Conservation (phyloP, 2,888 invertebrate species). For the Dryobotodes eremita region DNA sequence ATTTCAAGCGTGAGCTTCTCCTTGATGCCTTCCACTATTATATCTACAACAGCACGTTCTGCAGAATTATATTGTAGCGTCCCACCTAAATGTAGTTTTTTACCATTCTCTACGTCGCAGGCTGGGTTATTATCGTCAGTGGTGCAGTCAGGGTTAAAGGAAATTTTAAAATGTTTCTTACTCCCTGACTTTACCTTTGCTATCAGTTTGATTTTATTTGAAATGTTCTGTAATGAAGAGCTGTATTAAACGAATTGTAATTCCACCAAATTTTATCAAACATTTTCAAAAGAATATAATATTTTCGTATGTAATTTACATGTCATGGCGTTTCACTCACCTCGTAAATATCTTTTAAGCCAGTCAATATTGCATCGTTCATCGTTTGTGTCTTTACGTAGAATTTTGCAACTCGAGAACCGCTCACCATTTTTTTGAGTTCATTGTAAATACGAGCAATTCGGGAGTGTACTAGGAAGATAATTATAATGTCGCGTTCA, state of each 20-base stretch:
- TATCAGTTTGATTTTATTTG: constrained; percentile 75
- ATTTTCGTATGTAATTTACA: no score
- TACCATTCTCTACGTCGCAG: constrained; percentile 71
- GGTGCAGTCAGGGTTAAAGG: constrained; percentile 84
- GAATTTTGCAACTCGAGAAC: constrained; percentile 68
- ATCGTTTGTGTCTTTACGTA: not conserved
- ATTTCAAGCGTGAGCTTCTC: constrained; percentile 93
- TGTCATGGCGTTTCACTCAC: constrained; percentile 67
- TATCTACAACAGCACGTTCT: constrained; percentile 87
- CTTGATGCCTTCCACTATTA: constrained; percentile 93
- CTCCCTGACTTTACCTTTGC: constrained; percentile 63
- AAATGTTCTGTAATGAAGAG: constrained; percentile 74
- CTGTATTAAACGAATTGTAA: not conserved
- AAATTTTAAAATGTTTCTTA: constrained; percentile 78
- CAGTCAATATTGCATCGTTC: constrained; percentile 59
- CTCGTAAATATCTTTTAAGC: constrained; percentile 75
- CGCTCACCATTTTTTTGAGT: constrained; percentile 69
- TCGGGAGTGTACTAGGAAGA: constrained; percentile 72
- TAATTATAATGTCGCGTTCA: constrained; percentile 73
- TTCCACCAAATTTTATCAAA: not conserved
- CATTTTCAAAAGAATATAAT: no score
- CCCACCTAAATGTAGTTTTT: constrained; percentile 82
- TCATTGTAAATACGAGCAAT: constrained; percentile 64
- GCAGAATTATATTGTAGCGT: constrained; percentile 91
- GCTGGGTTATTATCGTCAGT: constrained; percentile 29